These are phyloP conservation scores for Macropis europaea DNA, from an alignment of 2,888 invertebrate genomes.

Conservation along the genomic window DNA sequence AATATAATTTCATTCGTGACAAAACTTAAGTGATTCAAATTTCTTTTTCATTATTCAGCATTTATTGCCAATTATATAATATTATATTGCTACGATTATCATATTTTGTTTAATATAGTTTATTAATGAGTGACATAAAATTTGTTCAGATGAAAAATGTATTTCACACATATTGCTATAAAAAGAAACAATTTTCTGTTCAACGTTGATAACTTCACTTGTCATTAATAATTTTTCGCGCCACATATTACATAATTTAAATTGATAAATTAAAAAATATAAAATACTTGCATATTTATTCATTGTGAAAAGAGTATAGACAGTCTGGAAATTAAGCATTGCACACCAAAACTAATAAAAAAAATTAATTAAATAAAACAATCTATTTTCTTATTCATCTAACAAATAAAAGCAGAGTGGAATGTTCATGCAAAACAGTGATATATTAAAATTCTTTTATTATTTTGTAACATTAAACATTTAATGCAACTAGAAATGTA, in stretches of 20 bases:
- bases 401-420: slow-evolving; percentile 3
- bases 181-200: too few species aligned
- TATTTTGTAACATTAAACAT: too few species aligned
- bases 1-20: neutral
- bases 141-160: neutral
- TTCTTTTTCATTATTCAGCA: neutral
- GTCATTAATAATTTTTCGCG: too few species aligned
- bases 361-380: neutral
- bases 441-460: neutral
- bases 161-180: neutral
- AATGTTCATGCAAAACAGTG: neutral
- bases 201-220: too few species aligned
- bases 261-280: too few species aligned
- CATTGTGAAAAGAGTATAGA: too few species aligned
- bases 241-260: too few species aligned
- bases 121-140: neutral
- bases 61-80: neutral
- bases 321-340: too few species aligned
- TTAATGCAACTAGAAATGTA: too few species aligned
- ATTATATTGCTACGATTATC: neutral
- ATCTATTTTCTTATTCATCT: neutral
- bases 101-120: neutral
- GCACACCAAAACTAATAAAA: neutral
- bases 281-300: too few species aligned
- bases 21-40: neutral